Base-by-base conservation (phyloP, 2,797 vertebrate species). In the Tenualosa ilisha region DNA sequence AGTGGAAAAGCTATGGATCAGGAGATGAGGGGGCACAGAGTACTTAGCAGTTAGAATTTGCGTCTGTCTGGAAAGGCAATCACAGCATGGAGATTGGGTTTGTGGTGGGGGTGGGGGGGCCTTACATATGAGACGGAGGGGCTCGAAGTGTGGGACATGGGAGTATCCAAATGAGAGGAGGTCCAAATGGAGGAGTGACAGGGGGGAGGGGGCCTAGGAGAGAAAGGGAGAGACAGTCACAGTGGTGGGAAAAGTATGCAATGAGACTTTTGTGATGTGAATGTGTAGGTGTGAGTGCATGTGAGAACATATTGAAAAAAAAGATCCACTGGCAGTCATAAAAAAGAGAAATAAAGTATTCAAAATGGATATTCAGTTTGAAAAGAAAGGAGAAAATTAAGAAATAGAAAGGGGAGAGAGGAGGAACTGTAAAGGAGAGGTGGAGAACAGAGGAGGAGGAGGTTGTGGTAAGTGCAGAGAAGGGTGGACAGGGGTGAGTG, bases 1-100 rank as follows among this genome's bases (percentile, higher is more conserved):
- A 79, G 72, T 79, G 72, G 72, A 79, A 79, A 79, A 79, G 40
- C 40, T 43, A 82, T 82, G 81, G 49, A 51, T 56, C 53, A 51
- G 12, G 81, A 51, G 81, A 82, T 26, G 49, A 26, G 49, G 53
- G 81, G 53, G 50, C 46, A 82, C 81, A 51, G 81, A 26, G 49
- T 31, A 9, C 81, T 49, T 40, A 37, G 65, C 31, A 3, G 65
- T 46, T 79, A 43, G 37, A 79, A 22, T 79, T 82, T 51, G 53
- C 26, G 11, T 82, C 53, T 51, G 53, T 82, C 49, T 82, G 81
- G 81, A 82, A 82, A 56, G 81, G 81, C 53, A 79, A 79, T 79
- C 40, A 79, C 40, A 15, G 68, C 17, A 12, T 79, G 72, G 72
- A 40, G 22, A 51, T 51, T 51, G 50, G 7, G 1, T 51, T 51